A percentile compares a stretch with the other conserved stretches of the same genome.
phyloP scores from a whole-genome alignment of 2,113 vertebrate genomes.

The Clarias batrachus region DNA sequence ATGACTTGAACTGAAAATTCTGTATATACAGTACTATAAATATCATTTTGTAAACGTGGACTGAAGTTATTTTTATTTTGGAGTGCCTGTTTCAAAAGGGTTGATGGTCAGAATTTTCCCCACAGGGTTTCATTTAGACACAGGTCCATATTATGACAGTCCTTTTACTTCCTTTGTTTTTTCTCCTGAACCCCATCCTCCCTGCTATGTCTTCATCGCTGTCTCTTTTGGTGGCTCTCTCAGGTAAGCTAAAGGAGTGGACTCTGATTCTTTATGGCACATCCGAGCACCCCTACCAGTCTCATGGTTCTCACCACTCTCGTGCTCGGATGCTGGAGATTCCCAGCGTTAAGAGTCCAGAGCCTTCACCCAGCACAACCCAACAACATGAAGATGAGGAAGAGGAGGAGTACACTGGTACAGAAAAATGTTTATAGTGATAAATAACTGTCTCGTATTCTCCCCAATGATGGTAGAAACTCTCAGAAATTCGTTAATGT shows the following conservation, averaged over 20 bases:
- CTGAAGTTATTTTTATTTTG: not conserved
- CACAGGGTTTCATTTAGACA: not conserved
- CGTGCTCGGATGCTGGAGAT: conserved; percentile 71
- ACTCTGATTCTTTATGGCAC: conserved; percentile 85
- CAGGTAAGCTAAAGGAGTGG: conserved; percentile 91
- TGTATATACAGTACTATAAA: not conserved
- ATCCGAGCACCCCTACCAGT: conserved; percentile 74
- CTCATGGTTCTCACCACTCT: conserved; percentile 59
- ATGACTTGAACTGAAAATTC: not conserved
- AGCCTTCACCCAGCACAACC: conserved; percentile 63
- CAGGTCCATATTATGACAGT: not conserved
- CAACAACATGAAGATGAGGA: conserved; percentile 72
- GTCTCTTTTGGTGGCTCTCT: not conserved
- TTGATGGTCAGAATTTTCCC: not conserved
- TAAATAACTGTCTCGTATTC: not conserved
- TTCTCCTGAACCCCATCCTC: not conserved
- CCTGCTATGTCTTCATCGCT: not conserved
- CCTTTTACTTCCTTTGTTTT: not conserved
- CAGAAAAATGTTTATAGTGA: conserved; percentile 13
- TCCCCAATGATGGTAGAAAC: not conserved
- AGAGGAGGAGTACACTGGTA: conserved; percentile 85
- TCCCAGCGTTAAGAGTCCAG: conserved; percentile 41
- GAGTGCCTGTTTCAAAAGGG: not conserved
- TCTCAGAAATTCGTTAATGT: not conserved
- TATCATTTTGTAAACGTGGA: not conserved